A percentile compares a stretch with the other conserved stretches of the same genome.
Conservation (phyloP, 2,888 invertebrate genomes). For the Chirona hameri region DNA sequence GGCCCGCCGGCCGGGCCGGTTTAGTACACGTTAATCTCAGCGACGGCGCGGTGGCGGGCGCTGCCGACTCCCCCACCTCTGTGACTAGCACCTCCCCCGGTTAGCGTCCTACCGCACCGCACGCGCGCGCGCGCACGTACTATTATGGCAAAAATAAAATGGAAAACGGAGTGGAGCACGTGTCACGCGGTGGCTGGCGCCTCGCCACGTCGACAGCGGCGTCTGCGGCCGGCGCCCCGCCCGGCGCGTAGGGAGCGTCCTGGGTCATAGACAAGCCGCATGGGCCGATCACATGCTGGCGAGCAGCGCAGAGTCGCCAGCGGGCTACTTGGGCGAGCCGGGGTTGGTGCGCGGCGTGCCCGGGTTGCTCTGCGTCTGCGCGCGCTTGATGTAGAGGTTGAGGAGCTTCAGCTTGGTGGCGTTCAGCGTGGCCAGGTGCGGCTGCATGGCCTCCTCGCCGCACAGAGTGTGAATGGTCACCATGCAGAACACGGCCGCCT, state of each 20-base stretch:
- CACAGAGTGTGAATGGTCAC: constrained; percentile 86
- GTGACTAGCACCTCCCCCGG: constrained; percentile 23
- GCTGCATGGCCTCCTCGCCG: constrained; percentile 77
- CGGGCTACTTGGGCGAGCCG: constrained; percentile 37
- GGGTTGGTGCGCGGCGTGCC: constrained; percentile 36
- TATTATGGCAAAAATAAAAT: constrained; percentile 27
- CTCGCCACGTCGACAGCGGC: not conserved
- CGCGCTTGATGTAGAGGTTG: constrained; percentile 69
- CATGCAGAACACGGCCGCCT: constrained; percentile 96
- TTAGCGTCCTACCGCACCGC: constrained; percentile 2
- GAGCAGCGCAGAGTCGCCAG: no score
- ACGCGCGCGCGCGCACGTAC: not conserved
- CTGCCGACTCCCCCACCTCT: not conserved
- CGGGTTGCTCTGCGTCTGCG: constrained; percentile 43
- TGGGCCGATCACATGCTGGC: not conserved
- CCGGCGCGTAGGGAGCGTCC: not conserved
- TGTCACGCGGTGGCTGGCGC: not conserved
- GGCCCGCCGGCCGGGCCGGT: not conserved
- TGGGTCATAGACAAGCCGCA: not conserved
- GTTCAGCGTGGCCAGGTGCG: constrained; percentile 73
- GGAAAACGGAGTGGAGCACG: not conserved
- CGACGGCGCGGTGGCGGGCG: not conserved
- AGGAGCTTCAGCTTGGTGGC: constrained; percentile 86
- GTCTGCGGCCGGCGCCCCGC: not conserved
- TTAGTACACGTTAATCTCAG: constrained; percentile 9